Conservation (phyloP, 2,797 vertebrate species). For the Eospalax fontanierii region DNA sequence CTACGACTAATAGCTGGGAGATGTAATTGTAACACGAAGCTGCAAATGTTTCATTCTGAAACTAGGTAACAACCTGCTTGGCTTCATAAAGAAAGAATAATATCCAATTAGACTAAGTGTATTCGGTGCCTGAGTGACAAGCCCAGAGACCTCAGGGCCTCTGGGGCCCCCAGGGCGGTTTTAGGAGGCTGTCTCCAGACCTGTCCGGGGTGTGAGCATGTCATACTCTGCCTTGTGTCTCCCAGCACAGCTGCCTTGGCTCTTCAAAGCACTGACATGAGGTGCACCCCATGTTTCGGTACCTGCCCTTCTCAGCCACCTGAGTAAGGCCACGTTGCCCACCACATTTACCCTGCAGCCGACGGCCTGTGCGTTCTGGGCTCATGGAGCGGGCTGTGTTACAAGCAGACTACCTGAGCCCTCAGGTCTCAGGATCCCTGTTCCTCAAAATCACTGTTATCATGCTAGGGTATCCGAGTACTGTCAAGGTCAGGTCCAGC, state of each 20-base stretch:
- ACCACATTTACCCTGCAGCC: not conserved
- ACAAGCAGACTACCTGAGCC: not conserved
- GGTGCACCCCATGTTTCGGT: not conserved
- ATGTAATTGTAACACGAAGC: slow-evolving; percentile 82
- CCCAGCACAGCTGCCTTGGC: not conserved
- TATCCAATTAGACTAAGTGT: slow-evolving; percentile 85
- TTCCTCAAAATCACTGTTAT: not conserved
- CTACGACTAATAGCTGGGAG: slow-evolving; percentile 80
- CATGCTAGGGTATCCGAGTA: not conserved
- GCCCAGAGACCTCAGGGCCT: slow-evolving; percentile 81
- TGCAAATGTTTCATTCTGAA: slow-evolving; percentile 76
- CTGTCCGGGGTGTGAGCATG: slow-evolving; percentile 71
- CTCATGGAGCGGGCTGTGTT: not conserved
- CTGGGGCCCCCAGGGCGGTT: slow-evolving; percentile 77
- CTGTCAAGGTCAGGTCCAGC: not conserved
- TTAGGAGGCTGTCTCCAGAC: slow-evolving; percentile 82
- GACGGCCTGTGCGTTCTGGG: not conserved
- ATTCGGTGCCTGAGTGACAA: slow-evolving; percentile 83
- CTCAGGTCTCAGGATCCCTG: not conserved
- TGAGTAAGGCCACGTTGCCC: not conserved
- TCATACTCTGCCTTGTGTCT: not conserved
- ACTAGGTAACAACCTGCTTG: slow-evolving; percentile 77
- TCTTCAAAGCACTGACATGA: not conserved
- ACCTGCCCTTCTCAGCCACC: not conserved
- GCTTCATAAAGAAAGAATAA: slow-evolving; percentile 82